Evolutionary conservation across 1,140 invertebrate species (phyloP), one percentile per base, ranked within the genome.

Genomic region (Delia radicum): DNA sequence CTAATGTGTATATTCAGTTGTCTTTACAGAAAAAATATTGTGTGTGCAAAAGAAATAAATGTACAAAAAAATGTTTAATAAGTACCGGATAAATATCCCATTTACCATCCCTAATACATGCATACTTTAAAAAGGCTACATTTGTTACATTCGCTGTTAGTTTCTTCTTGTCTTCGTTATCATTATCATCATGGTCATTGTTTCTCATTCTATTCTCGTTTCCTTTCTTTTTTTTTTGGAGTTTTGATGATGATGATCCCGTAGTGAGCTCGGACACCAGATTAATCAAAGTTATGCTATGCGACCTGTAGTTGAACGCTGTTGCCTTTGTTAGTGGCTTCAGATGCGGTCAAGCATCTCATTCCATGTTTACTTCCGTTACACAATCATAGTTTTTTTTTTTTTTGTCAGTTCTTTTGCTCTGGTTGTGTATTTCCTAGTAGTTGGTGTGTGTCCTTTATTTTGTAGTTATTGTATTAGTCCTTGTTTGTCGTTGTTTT

Each of bases 261-360:
- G 15, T 21, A 18, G 18, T 18, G 31, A 69, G 29, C 37, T 33
- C n/a, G 65, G 65, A 69, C 65, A 69, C 65, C n/a, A 33, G 28
- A 69, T 69, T 69, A 69, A 69, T 69, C 65, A 69, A 69, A 69
- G 65, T 69, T 69, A 6, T 69, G 10, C 65, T 69, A 3, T 31
- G 28, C 65, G 65, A 69, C 65, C 65, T 69, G 65, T 69, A 69
- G 65, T 69, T 69, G 65, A 55, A 69, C 29, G 28, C 65, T 69
- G 65, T 33, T 69, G 29, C 29, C 29, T 18, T 21, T 69, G 65
- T 24, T 33, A 21, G 18, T 69, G 65, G 65, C 65, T 69, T 69
- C 37, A 29, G n/a, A 69, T 69, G 65, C 65, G 65, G 65, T 69
- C 65, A 33, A 69, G 65, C 65, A 69, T 69, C 65, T 69, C 29